These are phyloP conservation scores for Lordiphosa fenestrarum DNA, from an alignment of 2,888 invertebrate genomes.

Conservation along the genomic window DNA sequence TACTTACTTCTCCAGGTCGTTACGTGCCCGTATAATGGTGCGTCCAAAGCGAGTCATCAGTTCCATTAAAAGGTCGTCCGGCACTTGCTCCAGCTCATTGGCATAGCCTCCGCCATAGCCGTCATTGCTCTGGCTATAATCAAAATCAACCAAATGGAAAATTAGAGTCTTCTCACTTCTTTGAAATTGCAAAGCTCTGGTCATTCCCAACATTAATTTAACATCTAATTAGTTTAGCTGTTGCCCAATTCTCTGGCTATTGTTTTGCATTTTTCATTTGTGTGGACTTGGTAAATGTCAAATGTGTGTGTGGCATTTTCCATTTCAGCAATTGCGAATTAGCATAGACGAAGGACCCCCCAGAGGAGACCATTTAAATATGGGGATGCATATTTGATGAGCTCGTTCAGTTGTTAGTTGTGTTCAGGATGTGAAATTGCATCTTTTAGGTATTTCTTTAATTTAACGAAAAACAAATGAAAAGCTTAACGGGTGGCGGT, in stretches of 20 bases:
- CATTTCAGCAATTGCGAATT: conserved; percentile 38
- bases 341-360: conserved; percentile 6
- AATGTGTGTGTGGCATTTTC: conserved; percentile 30
- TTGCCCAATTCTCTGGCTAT: conserved; percentile 30
- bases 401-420: not conserved
- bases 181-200: not conserved
- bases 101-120: conserved; percentile 74
- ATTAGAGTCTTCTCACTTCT: conserved; percentile 38
- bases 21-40: conserved; percentile 88
- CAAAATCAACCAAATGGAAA: conserved; percentile 56
- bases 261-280: conserved; percentile 16
- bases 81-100: conserved; percentile 86
- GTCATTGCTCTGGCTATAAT: conserved; percentile 72
- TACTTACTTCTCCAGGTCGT: conserved; percentile 90
- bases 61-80: conserved; percentile 87
- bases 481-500: too few relatives aligned
- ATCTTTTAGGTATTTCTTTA: too few relatives aligned
- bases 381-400: conserved; percentile 27
- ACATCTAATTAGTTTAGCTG: conserved; percentile 33
- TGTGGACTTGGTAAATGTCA: conserved; percentile 16
- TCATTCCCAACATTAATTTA: conserved; percentile 12
- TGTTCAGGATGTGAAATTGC: too few relatives aligned
- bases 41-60: conserved; percentile 88
- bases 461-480: too few relatives aligned
- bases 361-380: conserved; percentile 2